A percentile compares a stretch with the other conserved stretches of the same genome.
phyloP scores from a whole-genome alignment of 2,797 vertebrate genomes.

The Echiichthys vipera region DNA sequence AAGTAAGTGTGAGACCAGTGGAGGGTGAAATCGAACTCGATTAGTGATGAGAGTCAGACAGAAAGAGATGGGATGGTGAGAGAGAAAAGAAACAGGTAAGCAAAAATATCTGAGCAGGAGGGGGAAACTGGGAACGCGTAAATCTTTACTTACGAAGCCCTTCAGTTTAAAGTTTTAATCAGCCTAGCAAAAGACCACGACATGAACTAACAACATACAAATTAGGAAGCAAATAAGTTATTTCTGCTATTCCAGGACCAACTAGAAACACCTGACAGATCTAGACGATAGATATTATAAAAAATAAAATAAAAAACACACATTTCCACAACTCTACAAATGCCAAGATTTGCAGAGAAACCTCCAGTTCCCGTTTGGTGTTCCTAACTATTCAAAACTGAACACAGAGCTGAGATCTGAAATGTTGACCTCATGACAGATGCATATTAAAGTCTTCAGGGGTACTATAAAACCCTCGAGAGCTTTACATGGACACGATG shows the following conservation, averaged over 20 bases:
- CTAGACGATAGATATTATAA: not conserved
- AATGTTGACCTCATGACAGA: conserved; percentile 3
- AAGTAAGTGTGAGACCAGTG: conserved; percentile 53
- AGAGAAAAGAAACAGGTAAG: conserved; percentile 45
- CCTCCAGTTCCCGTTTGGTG: not conserved
- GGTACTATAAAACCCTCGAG: conserved; percentile 31
- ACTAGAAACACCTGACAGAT: not conserved
- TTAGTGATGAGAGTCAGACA: conserved; percentile 49
- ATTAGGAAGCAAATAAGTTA: not conserved
- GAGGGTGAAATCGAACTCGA: conserved; percentile 66
- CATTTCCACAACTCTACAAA: not conserved
- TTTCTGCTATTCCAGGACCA: not conserved
- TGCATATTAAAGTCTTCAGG: conserved; percentile 29
- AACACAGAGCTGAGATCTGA: conserved; percentile 4
- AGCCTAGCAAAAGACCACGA: not conserved
- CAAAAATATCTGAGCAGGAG: conserved; percentile 11
- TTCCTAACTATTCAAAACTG: not conserved
- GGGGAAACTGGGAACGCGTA: not conserved
- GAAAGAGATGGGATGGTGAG: conserved; percentile 30
- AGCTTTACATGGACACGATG: conserved; percentile 21
- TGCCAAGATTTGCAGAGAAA: not conserved
- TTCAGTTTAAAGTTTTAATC: not conserved
- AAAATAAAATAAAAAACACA: not conserved
- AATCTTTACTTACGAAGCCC: not conserved
- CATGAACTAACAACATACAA: not conserved